Conservation (phyloP, 1,140 invertebrate genomes). For the Hycleus phaleratus region DNA sequence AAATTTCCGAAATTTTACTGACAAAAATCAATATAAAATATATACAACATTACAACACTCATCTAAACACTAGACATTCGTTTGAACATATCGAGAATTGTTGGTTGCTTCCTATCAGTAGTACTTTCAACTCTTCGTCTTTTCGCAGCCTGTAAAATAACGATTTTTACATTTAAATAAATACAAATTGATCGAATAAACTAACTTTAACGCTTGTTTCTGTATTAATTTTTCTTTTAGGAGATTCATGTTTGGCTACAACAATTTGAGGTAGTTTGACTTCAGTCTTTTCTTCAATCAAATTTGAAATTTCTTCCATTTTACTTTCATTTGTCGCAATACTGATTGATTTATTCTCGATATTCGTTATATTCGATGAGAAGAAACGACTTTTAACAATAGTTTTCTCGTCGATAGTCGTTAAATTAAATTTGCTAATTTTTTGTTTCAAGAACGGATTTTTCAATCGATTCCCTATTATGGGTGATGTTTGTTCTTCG, state of each 20-base stretch:
- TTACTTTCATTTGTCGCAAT: no score
- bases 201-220: no score
- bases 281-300: no score
- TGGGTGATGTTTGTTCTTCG: slow-evolving; percentile 4
- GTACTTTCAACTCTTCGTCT: background rate
- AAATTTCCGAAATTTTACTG: no score
- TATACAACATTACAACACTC: no score
- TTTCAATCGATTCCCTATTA: slow-evolving; percentile 2
- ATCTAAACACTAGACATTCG: background rate
- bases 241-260: background rate
- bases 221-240: background rate
- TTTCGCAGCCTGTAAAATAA: background rate
- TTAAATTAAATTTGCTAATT: slow-evolving; percentile 30
- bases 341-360: no score
- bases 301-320: no score
- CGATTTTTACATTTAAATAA: background rate
- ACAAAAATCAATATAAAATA: no score
- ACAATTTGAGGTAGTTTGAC: no score
- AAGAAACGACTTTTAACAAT: slow-evolving; percentile 6
- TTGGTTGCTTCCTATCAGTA: background rate
- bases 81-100: slow-evolving; percentile 6
- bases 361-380: background rate
- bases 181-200: no score
- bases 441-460: slow-evolving; percentile 28
- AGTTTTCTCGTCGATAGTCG: slow-evolving; percentile 9